A percentile compares a stretch with the other conserved stretches of the same genome.
phyloP scores from a whole-genome alignment of 2,113 vertebrate genomes.

The Marmota flaviventris region DNA sequence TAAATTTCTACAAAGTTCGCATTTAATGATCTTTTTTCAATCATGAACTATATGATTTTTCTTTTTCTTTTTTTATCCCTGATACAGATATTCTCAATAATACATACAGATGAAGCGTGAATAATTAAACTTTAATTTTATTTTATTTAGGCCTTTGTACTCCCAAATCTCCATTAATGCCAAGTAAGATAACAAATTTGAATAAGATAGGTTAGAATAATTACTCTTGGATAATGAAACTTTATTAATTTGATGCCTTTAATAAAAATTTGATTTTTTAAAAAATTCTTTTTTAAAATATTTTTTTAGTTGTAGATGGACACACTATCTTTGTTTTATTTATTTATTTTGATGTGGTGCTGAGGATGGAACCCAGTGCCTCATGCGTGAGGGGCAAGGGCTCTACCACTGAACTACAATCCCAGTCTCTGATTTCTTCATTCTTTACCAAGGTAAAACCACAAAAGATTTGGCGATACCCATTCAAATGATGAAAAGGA shows the following conservation, averaged over 20 bases:
- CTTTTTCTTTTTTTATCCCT: not conserved
- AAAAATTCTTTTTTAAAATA: no score
- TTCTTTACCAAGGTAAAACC: constrained; percentile 66
- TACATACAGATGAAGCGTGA: not conserved
- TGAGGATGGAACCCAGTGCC: no score
- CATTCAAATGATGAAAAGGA: constrained; percentile 84
- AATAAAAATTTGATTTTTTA: constrained; percentile 6
- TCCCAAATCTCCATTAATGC: not conserved
- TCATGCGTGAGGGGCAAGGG: no score
- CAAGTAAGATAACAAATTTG: not conserved
- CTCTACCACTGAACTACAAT: no score
- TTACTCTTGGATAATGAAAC: not conserved
- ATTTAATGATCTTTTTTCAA: not conserved
- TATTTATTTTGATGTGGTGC: no score
- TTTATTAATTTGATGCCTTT: not conserved
- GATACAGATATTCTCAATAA: not conserved
- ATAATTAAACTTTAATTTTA: not conserved
- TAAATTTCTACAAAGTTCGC: not conserved
- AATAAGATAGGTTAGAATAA: not conserved
- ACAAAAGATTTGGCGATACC: constrained; percentile 75
- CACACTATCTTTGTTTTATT: no score
- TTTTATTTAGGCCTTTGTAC: constrained; percentile 1
- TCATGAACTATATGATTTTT: not conserved
- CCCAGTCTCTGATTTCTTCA: not conserved
- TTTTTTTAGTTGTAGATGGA: no score